Evolutionary conservation across 2,888 invertebrate species (phyloP).

Genomic region (Dicroscelio sp.): DNA sequence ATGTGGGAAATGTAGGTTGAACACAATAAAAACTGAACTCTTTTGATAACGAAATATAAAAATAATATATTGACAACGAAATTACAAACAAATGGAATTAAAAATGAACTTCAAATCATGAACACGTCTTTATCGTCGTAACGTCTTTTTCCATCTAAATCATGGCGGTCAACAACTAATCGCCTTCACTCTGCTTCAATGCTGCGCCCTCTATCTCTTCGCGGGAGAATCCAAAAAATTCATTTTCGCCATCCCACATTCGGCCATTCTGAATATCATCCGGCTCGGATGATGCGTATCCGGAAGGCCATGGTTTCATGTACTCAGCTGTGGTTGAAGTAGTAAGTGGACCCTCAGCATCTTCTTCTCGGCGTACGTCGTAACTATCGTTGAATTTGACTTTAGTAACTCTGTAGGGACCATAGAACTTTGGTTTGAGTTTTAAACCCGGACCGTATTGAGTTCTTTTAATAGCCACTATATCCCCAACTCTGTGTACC

Average conservation of each 20-base stretch:
- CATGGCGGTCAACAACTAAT: no score
- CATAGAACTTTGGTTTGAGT: background rate
- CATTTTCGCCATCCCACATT: constrained; percentile 31
- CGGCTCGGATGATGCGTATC: constrained; percentile 47
- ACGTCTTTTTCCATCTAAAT: no score
- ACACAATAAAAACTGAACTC: no score
- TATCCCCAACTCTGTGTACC: background rate
- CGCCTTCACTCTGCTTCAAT: no score
- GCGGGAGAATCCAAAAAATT: background rate
- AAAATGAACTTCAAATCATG: no score
- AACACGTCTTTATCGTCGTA: no score
- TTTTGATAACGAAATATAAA: no score
- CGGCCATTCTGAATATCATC: constrained; percentile 56
- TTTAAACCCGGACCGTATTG: background rate
- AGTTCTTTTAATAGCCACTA: background rate
- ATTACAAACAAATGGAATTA: no score
- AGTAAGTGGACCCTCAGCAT: background rate
- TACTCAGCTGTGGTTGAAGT: constrained; percentile 72
- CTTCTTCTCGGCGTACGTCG: background rate
- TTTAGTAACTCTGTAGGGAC: background rate
- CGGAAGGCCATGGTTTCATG: constrained; percentile 75
- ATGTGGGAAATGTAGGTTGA: no score
- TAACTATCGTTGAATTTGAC: background rate
- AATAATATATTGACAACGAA: no score
- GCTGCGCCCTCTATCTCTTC: no score